Base-by-base conservation (phyloP, 2,797 vertebrate species). In the Cercopithecus mitis region DNA sequence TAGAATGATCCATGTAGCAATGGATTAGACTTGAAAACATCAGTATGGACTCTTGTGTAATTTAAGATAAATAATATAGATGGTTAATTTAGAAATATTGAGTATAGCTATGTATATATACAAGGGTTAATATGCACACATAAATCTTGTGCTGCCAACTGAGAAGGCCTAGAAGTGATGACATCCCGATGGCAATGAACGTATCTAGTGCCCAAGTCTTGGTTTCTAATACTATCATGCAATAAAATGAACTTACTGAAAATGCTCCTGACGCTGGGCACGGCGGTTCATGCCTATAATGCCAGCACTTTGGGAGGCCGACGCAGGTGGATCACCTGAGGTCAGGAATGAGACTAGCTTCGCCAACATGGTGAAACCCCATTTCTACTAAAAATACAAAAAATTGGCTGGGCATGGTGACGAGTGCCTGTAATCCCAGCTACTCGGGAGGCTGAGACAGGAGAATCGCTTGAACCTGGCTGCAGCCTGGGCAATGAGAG, bases 371-470 rank as follows among this genome's bases (percentile, higher is more conserved):
- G 61, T 64, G 14, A 64, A 64, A 64, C 30, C 61, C 30, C 14
- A 0, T 33, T 15, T 67, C 61, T n/a, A 67, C 30, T 67, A n/a
- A 67, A 67, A n/a, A 33, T 67, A 67, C 61, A 52, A 67, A 67
- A 67, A 67, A n/a, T n/a, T n/a, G 17, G 30, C 61, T 67, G 61
- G 14, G 61, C 15, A 4, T 64, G 15, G 30, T n/a, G 61, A 33
- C 2, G 0, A 0, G 7, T 2, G 3, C 61, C 61, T 64, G 30
- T 33, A n/a, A 67, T 15, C 30, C 7, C 33, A n/a, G 30, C 14
- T 64, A 33, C 30, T 64, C 0, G 7, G 61, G 61, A 64, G 30
- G 61, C 30, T 64, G 14, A 33, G 61, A 1, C 0, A 64, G 61
- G 30, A 64, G 30, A 64, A 64, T 64, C 1, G 3, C 61, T 64